These are phyloP conservation scores for Corythornis leucogaster DNA, from an alignment of 2,797 vertebrate species.

Conservation along the genomic window DNA sequence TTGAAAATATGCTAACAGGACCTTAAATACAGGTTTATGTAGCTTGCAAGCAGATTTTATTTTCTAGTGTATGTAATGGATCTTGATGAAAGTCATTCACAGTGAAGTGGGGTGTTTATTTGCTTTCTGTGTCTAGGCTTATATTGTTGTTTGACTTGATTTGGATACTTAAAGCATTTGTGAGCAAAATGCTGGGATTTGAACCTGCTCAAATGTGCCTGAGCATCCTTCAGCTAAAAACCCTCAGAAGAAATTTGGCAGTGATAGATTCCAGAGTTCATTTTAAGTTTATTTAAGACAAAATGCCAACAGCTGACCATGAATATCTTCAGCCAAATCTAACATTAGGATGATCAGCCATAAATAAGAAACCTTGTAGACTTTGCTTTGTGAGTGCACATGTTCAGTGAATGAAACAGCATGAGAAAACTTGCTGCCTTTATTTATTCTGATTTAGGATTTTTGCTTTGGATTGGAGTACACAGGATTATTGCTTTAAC, in stretches of 20 bases:
- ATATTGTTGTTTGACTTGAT: neutral
- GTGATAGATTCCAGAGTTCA: neutral
- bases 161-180: neutral
- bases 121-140: neutral
- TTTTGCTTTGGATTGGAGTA: neutral
- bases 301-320: neutral
- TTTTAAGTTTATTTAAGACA: neutral
- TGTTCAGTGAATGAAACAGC: neutral
- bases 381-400: neutral
- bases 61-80: neutral
- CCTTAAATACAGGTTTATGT: constrained; percentile 30
- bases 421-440: neutral
- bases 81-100: constrained; percentile 26
- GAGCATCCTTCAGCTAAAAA: neutral
- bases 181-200: neutral
- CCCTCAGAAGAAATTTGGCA: neutral
- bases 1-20: constrained; percentile 27
- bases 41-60: constrained; percentile 24
- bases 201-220: neutral
- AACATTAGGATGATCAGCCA: neutral
- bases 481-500: neutral
- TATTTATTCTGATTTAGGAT: neutral
- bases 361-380: neutral
- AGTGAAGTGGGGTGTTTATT: constrained; percentile 32
- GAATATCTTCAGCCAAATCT: neutral